Base-by-base conservation (phyloP, 2,113 vertebrate genomes). In the Laticauda laticaudata region DNA sequence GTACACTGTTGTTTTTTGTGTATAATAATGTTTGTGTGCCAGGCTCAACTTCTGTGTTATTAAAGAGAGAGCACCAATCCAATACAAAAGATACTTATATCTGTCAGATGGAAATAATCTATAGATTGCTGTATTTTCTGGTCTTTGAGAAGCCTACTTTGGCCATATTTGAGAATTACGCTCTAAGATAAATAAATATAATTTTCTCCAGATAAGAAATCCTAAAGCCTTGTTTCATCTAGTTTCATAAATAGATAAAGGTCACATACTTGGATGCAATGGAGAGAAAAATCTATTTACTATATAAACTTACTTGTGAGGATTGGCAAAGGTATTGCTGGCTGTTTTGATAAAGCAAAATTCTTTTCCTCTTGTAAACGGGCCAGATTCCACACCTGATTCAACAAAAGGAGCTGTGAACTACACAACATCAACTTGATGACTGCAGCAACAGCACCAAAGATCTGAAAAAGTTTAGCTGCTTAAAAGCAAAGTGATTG, bases 231-330 rank as follows among this genome's bases (percentile, higher is more conserved):
- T 48, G 21, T 56, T 59, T 85, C 55, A 9, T 91, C 21, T 85
- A 59, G 21, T 2, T 75, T 53, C n/a, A 45, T 75, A 53, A 85
- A 86, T 23, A 91, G 54, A 86, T 91, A 86, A 92, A 92, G 92
- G 92, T 86, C 93, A 91, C 87, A 81, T 57, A 89, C 48, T 51
- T 93, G 54, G 55, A 91, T 86, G 87, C 21, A 89, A 91, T 53
- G 34, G 88, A 91, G 64, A 87, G 90, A 59, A 51, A 86, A 86
- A 54, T 12, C 23, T 81, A 91, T 93, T 86, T 61, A 39, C n/a
- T 85, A 53, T 85, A 85, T 81, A 56, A 91, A 92, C 55, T 24
- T 89, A 81, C 75, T 54, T 93, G 61, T 56, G 23, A 24, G 87
- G 8, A 5, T 91, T 81, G 43, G 48, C 88, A 87, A 34, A 86